These are phyloP conservation scores for Rhagophthalmus giganteus DNA, from an alignment of 2,888 invertebrate species.

Conservation along the genomic window DNA sequence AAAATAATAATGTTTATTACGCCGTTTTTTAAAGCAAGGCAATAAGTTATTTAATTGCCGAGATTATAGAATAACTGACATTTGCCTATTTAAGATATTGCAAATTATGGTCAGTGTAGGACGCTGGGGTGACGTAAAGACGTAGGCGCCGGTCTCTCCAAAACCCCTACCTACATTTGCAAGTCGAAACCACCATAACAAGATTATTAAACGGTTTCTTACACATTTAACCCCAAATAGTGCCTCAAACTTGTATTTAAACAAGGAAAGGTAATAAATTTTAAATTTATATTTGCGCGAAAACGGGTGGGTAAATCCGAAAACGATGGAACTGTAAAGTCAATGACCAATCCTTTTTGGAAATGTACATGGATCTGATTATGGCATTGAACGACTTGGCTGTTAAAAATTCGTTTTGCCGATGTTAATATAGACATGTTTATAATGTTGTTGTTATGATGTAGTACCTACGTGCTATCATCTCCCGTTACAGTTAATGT, in stretches of 20 bases:
- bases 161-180: constrained; percentile 42
- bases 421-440: no score
- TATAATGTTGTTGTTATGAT: no score
- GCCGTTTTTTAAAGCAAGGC: background rate
- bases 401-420: no score
- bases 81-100: constrained; percentile 28
- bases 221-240: constrained; percentile 27
- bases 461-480: no score
- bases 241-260: constrained; percentile 10
- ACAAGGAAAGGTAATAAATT: constrained; percentile 27
- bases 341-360: constrained; percentile 8
- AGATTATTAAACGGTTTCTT: constrained; percentile 26
- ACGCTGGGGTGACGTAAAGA: constrained; percentile 38
- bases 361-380: no score
- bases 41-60: constrained; percentile 24
- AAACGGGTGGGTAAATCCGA: constrained; percentile 13
- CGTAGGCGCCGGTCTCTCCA: constrained; percentile 43
- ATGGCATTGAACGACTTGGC: no score
- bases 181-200: constrained; percentile 39
- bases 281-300: constrained; percentile 19
- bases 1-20: background rate
- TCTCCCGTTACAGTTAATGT: no score
- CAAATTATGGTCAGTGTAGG: constrained; percentile 25
- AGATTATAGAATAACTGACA: constrained; percentile 26
- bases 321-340: constrained; percentile 9